A percentile compares a stretch with the other conserved stretches of the same genome.
phyloP scores from a whole-genome alignment of 2,113 vertebrate genomes.

The Anolis carolinensis region DNA sequence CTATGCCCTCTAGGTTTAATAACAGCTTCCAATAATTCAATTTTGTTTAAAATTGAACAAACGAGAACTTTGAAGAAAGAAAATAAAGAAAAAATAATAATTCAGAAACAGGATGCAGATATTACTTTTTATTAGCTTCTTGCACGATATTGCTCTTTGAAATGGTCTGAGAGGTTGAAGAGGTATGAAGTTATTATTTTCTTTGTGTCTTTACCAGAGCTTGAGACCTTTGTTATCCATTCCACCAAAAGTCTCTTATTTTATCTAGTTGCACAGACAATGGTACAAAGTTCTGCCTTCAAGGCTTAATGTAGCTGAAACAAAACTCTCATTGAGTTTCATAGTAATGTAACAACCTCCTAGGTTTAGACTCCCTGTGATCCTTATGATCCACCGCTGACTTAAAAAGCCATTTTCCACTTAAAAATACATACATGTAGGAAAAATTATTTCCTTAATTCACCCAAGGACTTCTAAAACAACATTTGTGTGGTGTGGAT shows the following conservation, averaged over 20 bases:
- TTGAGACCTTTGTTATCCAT: not conserved
- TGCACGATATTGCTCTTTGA: conserved; percentile 14
- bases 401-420: too few species aligned
- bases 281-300: not conserved
- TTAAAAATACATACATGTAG: too few species aligned
- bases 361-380: not conserved
- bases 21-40: conserved; percentile 3
- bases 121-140: conserved; percentile 23
- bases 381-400: not conserved
- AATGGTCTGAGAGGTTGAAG: conserved; percentile 8
- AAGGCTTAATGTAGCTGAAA: not conserved
- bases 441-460: too few species aligned
- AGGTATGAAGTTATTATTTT: conserved; percentile 7
- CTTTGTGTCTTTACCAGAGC: not conserved
- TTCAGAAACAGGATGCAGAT: not conserved
- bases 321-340: not conserved
- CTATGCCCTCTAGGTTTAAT: conserved; percentile 21
- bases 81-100: not conserved
- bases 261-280: not conserved
- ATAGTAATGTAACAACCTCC: not conserved
- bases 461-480: too few species aligned
- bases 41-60: not conserved
- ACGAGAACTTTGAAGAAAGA: not conserved
- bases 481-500: too few species aligned
- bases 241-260: not conserved